Evolutionary conservation across 2,113 vertebrate species (phyloP).

Genomic region (Coreoperca whiteheadi): DNA sequence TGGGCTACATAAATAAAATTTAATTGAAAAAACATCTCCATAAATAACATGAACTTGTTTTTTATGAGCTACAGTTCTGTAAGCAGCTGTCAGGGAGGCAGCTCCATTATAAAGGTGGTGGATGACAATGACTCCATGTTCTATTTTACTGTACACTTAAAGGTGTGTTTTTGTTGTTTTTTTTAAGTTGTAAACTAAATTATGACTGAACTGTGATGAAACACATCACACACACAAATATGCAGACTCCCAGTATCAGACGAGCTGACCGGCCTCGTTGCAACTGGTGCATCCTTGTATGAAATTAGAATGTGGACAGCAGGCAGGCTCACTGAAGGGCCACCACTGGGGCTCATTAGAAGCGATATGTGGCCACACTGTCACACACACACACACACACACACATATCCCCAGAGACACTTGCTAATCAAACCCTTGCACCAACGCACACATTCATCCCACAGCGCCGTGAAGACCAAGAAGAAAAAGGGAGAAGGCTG

Average conservation of each 20-base stretch:
- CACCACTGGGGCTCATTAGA: conserved; percentile 81
- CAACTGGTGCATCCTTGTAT: conserved; percentile 64
- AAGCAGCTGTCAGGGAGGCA: neutral
- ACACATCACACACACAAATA: conserved; percentile 19
- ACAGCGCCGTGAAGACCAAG: conserved; percentile 29
- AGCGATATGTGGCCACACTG: conserved; percentile 67
- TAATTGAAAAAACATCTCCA: too few relatives aligned
- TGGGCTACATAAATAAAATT: too few relatives aligned
- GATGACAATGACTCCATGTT: neutral
- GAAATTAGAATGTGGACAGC: conserved; percentile 74
- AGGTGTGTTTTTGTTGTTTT: too few relatives aligned
- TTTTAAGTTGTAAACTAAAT: too few relatives aligned
- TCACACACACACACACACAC: conserved; percentile 38
- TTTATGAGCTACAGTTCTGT: too few relatives aligned
- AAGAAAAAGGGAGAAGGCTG: conserved; percentile 10
- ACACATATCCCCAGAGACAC: conserved; percentile 59
- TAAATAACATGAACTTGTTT: too few relatives aligned
- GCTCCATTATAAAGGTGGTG: neutral
- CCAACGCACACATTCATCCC: conserved; percentile 37
- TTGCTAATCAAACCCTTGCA: conserved; percentile 71
- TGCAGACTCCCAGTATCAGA: conserved; percentile 13
- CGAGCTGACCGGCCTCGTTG: conserved; percentile 37
- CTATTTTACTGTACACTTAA: too few relatives aligned
- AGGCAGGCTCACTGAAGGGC: conserved; percentile 64
- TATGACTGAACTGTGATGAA: too few relatives aligned